Conservation (phyloP, 2,797 vertebrate genomes). For the Gymnothorax reevesii region DNA sequence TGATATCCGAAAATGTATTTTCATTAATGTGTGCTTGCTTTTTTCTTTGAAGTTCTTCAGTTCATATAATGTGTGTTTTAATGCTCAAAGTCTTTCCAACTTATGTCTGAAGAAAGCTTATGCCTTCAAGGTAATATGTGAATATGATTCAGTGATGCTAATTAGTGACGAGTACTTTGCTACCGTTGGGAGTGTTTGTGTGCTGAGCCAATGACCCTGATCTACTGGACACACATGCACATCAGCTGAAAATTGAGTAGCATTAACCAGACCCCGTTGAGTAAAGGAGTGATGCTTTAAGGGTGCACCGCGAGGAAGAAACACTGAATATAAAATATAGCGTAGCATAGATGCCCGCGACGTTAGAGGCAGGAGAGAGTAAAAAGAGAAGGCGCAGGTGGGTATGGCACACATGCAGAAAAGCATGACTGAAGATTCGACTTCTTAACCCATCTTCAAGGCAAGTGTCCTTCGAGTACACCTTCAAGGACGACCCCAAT, state of each 20-base stretch:
- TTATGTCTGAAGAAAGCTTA: not conserved
- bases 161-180: not conserved
- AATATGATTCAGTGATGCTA: not conserved
- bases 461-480: conserved; percentile 71
- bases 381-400: not conserved
- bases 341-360: not conserved
- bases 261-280: not conserved
- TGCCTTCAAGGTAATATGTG: not conserved
- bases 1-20: conserved; percentile 44
- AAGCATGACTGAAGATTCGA: not conserved
- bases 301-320: not conserved
- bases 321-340: not conserved
- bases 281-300: not conserved
- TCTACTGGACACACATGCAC: not conserved
- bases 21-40: conserved; percentile 48
- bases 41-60: conserved; percentile 41
- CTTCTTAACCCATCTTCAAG: conserved; percentile 22
- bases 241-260: not conserved
- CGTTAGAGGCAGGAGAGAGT: not conserved
- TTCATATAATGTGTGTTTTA: conserved; percentile 40
- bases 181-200: not conserved
- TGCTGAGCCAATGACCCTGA: not conserved
- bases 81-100: not conserved
- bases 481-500: conserved; percentile 66
- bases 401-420: not conserved